These are phyloP conservation scores for Pandemis corylana DNA, from an alignment of 2,888 invertebrate genomes.

Conservation along the genomic window DNA sequence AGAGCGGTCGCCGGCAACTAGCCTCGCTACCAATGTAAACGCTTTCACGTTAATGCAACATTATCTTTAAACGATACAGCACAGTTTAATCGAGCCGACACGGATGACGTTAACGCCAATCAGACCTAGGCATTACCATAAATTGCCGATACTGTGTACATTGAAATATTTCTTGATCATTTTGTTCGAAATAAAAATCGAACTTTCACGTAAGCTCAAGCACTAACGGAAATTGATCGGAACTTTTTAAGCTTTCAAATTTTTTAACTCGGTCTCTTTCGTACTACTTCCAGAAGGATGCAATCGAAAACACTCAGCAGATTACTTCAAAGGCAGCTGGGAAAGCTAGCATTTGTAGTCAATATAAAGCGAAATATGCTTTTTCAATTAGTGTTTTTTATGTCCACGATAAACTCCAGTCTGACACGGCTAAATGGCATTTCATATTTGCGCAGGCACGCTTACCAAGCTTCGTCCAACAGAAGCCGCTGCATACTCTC, in stretches of 20 bases:
- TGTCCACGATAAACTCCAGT: not conserved
- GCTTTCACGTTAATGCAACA: constrained; percentile 30
- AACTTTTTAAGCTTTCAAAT: too few species aligned
- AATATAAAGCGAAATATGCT: too few species aligned
- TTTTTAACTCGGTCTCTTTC: too few species aligned
- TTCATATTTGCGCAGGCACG: not conserved
- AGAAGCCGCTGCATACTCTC: not conserved
- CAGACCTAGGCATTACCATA: not conserved
- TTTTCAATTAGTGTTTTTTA: not conserved
- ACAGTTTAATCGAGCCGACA: constrained; percentile 9
- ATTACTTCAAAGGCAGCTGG: too few species aligned
- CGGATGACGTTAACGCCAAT: not conserved
- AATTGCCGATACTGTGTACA: not conserved
- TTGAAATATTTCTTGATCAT: too few species aligned
- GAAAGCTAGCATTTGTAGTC: not conserved
- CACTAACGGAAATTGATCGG: too few species aligned
- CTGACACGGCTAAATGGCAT: not conserved
- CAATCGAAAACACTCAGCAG: too few species aligned
- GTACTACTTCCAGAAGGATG: too few species aligned
- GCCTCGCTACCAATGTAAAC: constrained; percentile 18
- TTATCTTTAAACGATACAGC: constrained; percentile 22
- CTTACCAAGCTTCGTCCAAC: not conserved
- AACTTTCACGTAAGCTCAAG: too few species aligned
- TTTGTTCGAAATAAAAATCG: too few species aligned
- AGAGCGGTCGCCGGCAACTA: constrained; percentile 23